Evolutionary conservation across 1,140 invertebrate genomes (phyloP), one percentile per base, ranked within the genome.

Genomic region (Venustaconcha ellipsiformis): DNA sequence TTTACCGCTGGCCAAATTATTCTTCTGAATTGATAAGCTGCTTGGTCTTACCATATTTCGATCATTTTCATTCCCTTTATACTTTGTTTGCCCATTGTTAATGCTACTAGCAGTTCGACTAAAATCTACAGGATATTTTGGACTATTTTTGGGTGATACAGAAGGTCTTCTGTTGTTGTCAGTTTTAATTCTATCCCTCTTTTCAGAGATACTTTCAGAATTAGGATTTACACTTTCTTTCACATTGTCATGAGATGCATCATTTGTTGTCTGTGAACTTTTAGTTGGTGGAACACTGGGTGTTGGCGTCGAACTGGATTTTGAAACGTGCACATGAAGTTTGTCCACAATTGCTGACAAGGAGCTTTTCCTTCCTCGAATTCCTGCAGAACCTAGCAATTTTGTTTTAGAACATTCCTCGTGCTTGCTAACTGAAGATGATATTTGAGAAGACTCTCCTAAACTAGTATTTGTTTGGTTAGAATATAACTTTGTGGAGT

Each of bases 341-440:
- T 96, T 96, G 83, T 96, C 95, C 72, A 96, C 95, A 1, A 97
- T 94, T 1, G 95, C 95, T 74, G 93, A 95, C 6, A 96, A 90
- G 0, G 94, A 95, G 63, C 94, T 93, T 88, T 96, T 96, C 67
- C 94, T 91, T 88, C 71, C 79, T 57, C 79, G 77, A 17, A 92
- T 91, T 84, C 65, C 55, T 13, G 13, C 65, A 14, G 65, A 48
- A 92, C 78, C 65, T 60, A 66, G 58, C 73, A 64, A 74, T 67
- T 79, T 76, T 70, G 17, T 67, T 57, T 70, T 78, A 62, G 18
- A 20, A 37, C 59, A 8, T n/a, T 26, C 70, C 23, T n/a, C 14
- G 15, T 56, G 17, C n/a, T n/a, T 18, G 2, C 37, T 18, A 14
- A 18, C 55, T 20, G 26, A 20, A 11, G 65, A 30, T 18, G 64